Evolutionary conservation across 2,888 invertebrate genomes (phyloP), one percentile per base, ranked within the genome.

Genomic region (Diaperis boleti): DNA sequence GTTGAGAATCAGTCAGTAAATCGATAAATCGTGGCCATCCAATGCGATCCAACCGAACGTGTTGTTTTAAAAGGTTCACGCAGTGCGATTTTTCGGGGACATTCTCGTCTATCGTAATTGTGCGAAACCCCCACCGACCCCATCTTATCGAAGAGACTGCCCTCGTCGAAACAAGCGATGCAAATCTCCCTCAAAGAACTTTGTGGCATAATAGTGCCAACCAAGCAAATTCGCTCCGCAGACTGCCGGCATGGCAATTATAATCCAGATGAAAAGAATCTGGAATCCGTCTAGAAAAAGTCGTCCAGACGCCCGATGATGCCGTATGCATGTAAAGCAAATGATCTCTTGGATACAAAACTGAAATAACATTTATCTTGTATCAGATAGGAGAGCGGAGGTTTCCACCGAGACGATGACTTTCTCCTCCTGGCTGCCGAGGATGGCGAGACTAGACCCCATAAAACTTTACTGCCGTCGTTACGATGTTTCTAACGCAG

Each of bases 401-500:
- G 49, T 63, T 57, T 55, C 41, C 42, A 59, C 44, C 47, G 47
- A 52, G 65, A 59, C 64, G 64, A 64, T 59, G 66, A 64, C 65
- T 66, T 68, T 69, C 66, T 65, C 62, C 44, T 13, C n/a, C n/a
- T n/a, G n/a, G 29, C 29, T 45, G 56, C 56, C 56, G 31, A 42
- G 39, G 64, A 66, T 66, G 64, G 60, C 62, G 57, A 56, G 69
- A 64, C 65, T 65, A 66, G 62, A 67, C 59, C 65, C 66, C 72
- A 72, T 73, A 73, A 73, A 73, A 72, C 70, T 73, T 72, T 73
- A 73, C 66, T 71, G 70, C 65, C 65, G 68, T 69, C 70, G 70
- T 71, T 70, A 69, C 70, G 61, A 67, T 62, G 63, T 67, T 68
- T 70, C 67, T 68, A 33, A 33, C 33, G 33, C 33, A 13, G 33